Evolutionary conservation across 1,140 invertebrate species (phyloP).

Genomic region (Brachionus paranguensis): DNA sequence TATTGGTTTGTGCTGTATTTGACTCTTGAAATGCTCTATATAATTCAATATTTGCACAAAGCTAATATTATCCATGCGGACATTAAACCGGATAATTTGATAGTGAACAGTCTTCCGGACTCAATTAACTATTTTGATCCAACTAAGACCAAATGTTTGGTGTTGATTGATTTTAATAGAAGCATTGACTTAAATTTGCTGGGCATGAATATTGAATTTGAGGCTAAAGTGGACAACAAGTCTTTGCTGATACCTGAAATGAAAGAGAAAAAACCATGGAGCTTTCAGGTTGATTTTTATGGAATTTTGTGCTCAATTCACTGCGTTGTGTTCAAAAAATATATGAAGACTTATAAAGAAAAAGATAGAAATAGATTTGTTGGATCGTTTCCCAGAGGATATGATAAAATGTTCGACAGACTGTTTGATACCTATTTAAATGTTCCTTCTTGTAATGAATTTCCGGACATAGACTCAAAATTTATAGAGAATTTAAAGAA

Average conservation of each 20-base stretch:
- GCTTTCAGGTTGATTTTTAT: constrained; percentile 37
- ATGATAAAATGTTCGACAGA: constrained; percentile 23
- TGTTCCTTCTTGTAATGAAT: constrained; percentile 27
- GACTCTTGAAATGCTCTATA: constrained; percentile 24
- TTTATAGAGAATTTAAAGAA: not conserved
- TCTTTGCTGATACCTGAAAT: constrained; percentile 20
- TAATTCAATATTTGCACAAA: constrained; percentile 32
- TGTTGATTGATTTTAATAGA: constrained; percentile 37
- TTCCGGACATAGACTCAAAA: constrained; percentile 3
- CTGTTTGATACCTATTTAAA: constrained; percentile 33
- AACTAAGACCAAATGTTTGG: constrained; percentile 11
- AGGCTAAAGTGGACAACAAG: constrained; percentile 34
- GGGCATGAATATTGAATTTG: not conserved
- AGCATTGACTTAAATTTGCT: constrained; percentile 22
- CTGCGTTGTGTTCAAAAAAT: constrained; percentile 34
- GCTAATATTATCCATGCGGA: constrained; percentile 30
- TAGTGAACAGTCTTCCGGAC: not conserved
- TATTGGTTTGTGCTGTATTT: constrained; percentile 36
- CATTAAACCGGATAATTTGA: constrained; percentile 32
- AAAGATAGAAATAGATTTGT: constrained; percentile 29
- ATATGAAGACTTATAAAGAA: constrained; percentile 32
- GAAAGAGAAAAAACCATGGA: constrained; percentile 31
- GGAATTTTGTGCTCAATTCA: constrained; percentile 37
- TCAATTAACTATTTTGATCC: constrained; percentile 34
- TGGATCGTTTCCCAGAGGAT: constrained; percentile 10